These are phyloP conservation scores for Acomys russatus DNA, from an alignment of 2,797 vertebrate genomes.

Conservation along the genomic window DNA sequence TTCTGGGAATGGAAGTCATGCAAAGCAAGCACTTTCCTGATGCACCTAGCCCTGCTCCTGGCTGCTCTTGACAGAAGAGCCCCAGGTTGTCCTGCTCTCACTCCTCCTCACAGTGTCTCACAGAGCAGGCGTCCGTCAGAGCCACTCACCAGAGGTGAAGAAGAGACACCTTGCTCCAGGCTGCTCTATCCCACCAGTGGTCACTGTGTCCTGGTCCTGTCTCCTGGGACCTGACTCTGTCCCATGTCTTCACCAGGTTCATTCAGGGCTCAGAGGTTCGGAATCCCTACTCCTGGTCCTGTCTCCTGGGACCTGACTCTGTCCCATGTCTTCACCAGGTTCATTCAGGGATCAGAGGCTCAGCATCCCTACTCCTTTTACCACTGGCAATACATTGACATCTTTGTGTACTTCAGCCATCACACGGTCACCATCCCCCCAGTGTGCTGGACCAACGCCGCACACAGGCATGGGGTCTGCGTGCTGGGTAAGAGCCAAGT, in stretches of 20 bases:
- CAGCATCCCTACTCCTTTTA: conserved; percentile 94
- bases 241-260: conserved; percentile 90
- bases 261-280: conserved; percentile 91
- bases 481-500: conserved; percentile 92
- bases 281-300: conserved; percentile 90
- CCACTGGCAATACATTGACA: conserved; percentile 96
- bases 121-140: fast-evolving
- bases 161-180: background rate
- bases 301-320: background rate
- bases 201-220: fast-evolving
- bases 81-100: too few species aligned
- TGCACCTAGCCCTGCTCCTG: background rate
- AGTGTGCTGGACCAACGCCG: conserved; percentile 95
- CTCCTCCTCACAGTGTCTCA: fast-evolving
- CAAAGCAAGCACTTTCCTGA: background rate
- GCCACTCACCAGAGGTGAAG: fast-evolving
- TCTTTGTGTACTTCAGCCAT: conserved; percentile 98
- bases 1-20: background rate
- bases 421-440: conserved; percentile 95
- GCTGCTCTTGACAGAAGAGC: fast-evolving
- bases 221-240: background rate
- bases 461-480: conserved; percentile 93
- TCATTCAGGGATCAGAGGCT: conserved; percentile 92
- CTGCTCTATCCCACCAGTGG: fast-evolving
- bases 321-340: conserved; percentile 88